phyloP scores from a whole-genome alignment of 2,113 vertebrate genomes.

The Sitta europaea region DNA sequence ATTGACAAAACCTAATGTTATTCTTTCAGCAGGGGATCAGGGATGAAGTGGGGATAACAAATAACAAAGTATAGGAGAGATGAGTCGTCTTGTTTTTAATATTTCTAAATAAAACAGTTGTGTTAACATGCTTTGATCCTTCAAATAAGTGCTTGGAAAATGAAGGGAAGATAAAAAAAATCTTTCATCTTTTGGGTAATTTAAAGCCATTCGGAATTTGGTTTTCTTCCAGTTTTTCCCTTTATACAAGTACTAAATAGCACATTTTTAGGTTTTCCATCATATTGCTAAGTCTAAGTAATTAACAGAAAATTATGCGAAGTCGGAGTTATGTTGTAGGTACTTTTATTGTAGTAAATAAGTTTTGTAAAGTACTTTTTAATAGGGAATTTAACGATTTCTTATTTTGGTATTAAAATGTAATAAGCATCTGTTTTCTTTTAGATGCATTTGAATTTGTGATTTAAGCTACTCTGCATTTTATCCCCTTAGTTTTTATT shows the following conservation, averaged over 20 bases:
- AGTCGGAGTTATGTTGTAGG: not conserved
- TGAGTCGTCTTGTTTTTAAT: not conserved
- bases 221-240: not conserved
- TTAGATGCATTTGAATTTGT: not conserved
- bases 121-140: not conserved
- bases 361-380: not conserved
- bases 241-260: not conserved
- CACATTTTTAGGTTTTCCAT: not conserved
- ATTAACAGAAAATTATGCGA: not conserved
- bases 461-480: not conserved
- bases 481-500: not conserved
- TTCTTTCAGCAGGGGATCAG: not conserved
- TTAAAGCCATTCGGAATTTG: not conserved
- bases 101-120: not conserved
- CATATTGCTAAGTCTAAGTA: not conserved
- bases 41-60: not conserved
- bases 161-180: not conserved
- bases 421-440: not conserved
- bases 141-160: not conserved
- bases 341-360: not conserved
- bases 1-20: not conserved
- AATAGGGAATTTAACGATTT: not conserved
- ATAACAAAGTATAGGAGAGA: not conserved
- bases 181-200: not conserved
- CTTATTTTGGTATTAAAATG: not conserved